phyloP scores from a whole-genome alignment of 2,888 invertebrate species.

The Eristalis intricaria region DNA sequence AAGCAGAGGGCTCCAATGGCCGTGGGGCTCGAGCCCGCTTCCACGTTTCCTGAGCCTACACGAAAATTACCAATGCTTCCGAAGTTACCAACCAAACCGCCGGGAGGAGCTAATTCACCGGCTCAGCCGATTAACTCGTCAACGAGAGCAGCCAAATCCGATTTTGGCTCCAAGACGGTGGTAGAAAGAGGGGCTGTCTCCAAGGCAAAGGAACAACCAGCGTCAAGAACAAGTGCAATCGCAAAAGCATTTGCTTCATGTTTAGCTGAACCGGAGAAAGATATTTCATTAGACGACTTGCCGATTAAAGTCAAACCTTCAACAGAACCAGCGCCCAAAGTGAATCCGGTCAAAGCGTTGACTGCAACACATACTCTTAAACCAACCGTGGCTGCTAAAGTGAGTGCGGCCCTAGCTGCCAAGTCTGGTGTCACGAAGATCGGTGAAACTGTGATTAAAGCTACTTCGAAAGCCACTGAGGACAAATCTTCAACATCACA shows the following conservation, averaged over 20 bases:
- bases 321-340: conserved; percentile 21
- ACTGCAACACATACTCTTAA: neutral
- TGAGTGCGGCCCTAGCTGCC: neutral
- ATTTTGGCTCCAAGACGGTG: neutral
- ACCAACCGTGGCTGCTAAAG: neutral
- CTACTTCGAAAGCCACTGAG: neutral
- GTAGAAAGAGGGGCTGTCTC: neutral
- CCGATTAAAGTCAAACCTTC: conserved; percentile 14
- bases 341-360: neutral
- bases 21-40: neutral
- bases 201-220: neutral
- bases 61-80: conserved; percentile 21
- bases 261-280: neutral
- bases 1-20: conserved; percentile 31
- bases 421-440: neutral
- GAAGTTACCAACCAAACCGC: conserved; percentile 4
- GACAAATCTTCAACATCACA: neutral
- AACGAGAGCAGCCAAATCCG: neutral
- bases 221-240: neutral
- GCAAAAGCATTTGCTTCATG: neutral
- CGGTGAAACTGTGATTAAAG: conserved; percentile 24
- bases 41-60: neutral
- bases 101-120: neutral
- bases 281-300: neutral
- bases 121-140: neutral